A percentile compares a stretch with the other conserved stretches of the same genome.
phyloP scores from a whole-genome alignment of 2,888 invertebrate species.

The Hylaea fasciaria region DNA sequence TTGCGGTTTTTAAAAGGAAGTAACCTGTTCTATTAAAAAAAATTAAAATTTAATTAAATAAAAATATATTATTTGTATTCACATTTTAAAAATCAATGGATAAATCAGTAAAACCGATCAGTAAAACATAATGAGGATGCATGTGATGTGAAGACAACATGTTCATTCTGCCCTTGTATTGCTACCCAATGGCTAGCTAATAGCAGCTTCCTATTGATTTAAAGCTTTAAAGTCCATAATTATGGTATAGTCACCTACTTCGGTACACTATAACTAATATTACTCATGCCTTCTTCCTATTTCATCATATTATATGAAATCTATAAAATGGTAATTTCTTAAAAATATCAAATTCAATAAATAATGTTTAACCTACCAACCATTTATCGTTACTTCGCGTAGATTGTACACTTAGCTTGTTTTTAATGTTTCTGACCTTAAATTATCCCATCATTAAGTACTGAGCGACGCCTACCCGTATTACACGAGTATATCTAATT shows the following conservation, averaged over 20 bases:
- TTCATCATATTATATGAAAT: neutral
- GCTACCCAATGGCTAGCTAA: conserved; percentile 19
- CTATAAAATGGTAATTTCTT: too few relatives aligned
- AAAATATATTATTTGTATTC: neutral
- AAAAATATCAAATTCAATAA: too few relatives aligned
- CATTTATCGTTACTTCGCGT: too few relatives aligned
- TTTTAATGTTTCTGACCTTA: conserved; percentile 14
- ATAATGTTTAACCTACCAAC: too few relatives aligned
- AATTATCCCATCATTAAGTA: conserved; percentile 20
- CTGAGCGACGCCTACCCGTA: conserved; percentile 5
- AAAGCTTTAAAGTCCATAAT: conserved; percentile 1
- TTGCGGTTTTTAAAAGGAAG: too few relatives aligned
- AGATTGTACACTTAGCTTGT: neutral
- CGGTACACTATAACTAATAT: neutral
- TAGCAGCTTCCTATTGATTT: conserved; percentile 29
- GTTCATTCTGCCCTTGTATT: conserved; percentile 24
- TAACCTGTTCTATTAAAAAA: too few relatives aligned
- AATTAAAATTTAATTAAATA: too few relatives aligned
- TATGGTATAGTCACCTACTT: neutral
- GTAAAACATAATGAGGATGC: conserved; percentile 29
- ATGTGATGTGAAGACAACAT: conserved; percentile 20
- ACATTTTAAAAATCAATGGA: conserved; percentile 4
- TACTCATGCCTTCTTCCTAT: neutral
- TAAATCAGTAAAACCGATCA: conserved; percentile 19
- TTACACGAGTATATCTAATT: conserved; percentile 18